These are phyloP conservation scores for Sipha flava DNA, from an alignment of 1,140 invertebrate species.

Conservation along the genomic window DNA sequence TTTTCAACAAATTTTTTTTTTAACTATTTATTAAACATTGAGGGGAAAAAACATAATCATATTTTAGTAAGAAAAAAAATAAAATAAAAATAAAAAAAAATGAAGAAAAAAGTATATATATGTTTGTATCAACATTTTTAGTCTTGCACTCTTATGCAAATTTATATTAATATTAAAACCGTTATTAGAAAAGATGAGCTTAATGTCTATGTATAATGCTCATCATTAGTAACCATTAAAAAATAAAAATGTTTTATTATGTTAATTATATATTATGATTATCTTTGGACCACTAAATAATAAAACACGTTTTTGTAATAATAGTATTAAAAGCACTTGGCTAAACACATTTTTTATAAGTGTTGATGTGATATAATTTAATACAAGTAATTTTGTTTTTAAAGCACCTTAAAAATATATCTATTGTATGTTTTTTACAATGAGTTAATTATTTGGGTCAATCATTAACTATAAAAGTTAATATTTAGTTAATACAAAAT, in stretches of 20 bases:
- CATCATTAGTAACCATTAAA: neutral
- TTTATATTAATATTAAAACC: neutral
- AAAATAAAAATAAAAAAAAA: neutral
- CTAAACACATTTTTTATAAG: constrained; percentile 11
- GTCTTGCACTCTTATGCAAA: neutral
- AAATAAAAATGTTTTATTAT: neutral
- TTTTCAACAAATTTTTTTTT: neutral
- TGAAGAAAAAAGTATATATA: neutral
- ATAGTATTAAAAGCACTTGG: neutral
- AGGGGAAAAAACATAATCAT: neutral
- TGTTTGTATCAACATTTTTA: neutral
- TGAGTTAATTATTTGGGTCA: neutral
- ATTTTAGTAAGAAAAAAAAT: no score
- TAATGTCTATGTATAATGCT: neutral
- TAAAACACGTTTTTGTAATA: neutral
- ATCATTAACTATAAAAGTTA: neutral
- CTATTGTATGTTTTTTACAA: neutral
- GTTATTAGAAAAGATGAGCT: neutral
- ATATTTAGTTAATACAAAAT: neutral
- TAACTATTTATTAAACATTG: neutral
- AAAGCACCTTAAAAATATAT: neutral
- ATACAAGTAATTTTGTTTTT: neutral
- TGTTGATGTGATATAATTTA: constrained; percentile 14
- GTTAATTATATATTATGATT: neutral
- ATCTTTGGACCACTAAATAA: neutral